A percentile compares a stretch with the other conserved stretches of the same genome.
These are phyloP conservation scores for Amia ocellicauda DNA, from an alignment of 2,113 vertebrate species.

Conservation along the genomic window DNA sequence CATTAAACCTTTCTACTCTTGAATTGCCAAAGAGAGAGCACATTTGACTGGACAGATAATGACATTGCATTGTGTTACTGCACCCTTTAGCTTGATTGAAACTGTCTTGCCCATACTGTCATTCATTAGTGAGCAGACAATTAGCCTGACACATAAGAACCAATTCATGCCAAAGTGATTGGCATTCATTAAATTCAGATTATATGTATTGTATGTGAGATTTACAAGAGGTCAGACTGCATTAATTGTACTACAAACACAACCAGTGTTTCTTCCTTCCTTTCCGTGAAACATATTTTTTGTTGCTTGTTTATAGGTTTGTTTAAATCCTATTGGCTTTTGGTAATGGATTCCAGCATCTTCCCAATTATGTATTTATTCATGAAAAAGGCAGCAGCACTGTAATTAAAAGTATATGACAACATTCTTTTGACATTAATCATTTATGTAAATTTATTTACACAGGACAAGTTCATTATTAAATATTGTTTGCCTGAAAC, in stretches of 20 bases:
- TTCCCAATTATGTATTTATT: conserved; percentile 11
- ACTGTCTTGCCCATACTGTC: conserved; percentile 37
- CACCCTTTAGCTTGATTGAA: conserved; percentile 10
- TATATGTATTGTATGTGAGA: conserved; percentile 37
- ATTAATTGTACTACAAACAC: too few species aligned
- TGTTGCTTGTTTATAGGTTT: neutral
- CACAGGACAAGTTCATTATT: neutral
- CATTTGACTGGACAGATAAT: neutral
- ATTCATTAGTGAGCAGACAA: conserved; percentile 49
- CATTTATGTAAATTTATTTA: conserved; percentile 1
- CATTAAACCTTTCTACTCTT: conserved; percentile 26
- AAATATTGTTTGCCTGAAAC: too few species aligned
- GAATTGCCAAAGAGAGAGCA: neutral
- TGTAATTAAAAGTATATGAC: conserved; percentile 2
- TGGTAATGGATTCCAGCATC: neutral
- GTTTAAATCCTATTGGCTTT: too few species aligned
- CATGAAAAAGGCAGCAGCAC: neutral
- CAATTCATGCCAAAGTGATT: conserved; percentile 41
- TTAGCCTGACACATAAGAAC: conserved; percentile 49
- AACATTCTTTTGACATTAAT: neutral
- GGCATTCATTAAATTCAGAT: conserved; percentile 45
- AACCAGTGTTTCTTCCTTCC: too few species aligned
- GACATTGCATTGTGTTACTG: conserved; percentile 20
- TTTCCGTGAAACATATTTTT: conserved; percentile 1
- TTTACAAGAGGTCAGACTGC: conserved; percentile 21